Evolutionary conservation across 2,888 invertebrate genomes (phyloP).

Genomic region (Carcina quercana): DNA sequence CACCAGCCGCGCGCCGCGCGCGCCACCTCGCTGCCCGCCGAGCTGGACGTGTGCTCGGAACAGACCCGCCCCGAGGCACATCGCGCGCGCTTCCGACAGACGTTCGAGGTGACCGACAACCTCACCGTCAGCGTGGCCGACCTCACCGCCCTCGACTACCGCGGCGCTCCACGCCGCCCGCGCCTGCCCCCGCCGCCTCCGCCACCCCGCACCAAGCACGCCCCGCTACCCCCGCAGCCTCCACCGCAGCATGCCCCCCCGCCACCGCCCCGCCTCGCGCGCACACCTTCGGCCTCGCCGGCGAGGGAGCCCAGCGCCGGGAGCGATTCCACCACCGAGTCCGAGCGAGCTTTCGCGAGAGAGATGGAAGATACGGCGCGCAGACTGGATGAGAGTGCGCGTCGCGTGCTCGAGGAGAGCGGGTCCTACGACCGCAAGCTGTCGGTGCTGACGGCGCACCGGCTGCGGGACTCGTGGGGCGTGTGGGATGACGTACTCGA

Average conservation of each 20-base stretch:
- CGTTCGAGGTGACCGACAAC: conserved; percentile 60
- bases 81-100: conserved; percentile 59
- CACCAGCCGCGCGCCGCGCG: conserved; percentile 53
- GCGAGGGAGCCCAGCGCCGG: conserved; percentile 59
- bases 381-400: conserved; percentile 55
- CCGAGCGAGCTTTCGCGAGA: conserved; percentile 55
- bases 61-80: conserved; percentile 42
- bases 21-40: conserved; percentile 76
- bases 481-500: conserved; percentile 68
- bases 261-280: conserved; percentile 36
- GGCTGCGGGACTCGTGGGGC: conserved; percentile 65
- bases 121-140: conserved; percentile 78
- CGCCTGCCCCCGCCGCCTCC: conserved; percentile 56
- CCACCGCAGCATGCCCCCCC: conserved; percentile 22
- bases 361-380: conserved; percentile 67
- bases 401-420: conserved; percentile 62
- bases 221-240: conserved; percentile 28
- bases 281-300: conserved; percentile 35
- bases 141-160: conserved; percentile 75
- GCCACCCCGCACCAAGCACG: conserved; percentile 22
- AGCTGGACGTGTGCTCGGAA: conserved; percentile 77
- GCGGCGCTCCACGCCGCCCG: conserved; percentile 51
- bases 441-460: conserved; percentile 70
- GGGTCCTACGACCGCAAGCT: conserved; percentile 72
- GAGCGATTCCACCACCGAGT: conserved; percentile 66